A percentile compares a stretch with the other conserved stretches of the same genome.
Evolutionary conservation across 2,797 vertebrate species (phyloP).

Genomic region (Yasuhikotakia modesta): DNA sequence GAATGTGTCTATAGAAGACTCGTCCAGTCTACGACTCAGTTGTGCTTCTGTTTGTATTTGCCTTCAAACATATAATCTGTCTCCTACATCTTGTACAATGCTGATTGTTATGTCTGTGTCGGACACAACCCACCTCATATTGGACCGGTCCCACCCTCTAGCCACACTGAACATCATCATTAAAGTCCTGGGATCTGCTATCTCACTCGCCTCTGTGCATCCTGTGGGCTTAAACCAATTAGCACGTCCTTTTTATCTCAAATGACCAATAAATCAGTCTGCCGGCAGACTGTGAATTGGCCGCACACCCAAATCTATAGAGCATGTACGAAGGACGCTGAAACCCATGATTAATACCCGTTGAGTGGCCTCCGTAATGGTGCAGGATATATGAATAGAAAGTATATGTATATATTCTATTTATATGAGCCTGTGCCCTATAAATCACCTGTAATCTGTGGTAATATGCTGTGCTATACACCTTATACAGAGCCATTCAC

Average conservation of each 20-base stretch:
- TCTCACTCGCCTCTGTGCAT: constrained; percentile 45
- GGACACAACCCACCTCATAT: constrained; percentile 49
- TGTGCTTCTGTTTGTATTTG: not conserved
- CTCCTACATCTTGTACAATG: constrained; percentile 38
- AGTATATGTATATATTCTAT: constrained; percentile 38
- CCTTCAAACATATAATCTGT: constrained; percentile 20
- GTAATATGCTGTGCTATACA: constrained; percentile 26
- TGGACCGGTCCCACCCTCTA: constrained; percentile 22
- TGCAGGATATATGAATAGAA: constrained; percentile 49
- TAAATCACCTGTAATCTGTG: constrained; percentile 30
- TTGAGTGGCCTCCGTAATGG: constrained; percentile 37
- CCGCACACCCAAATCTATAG: constrained; percentile 40
- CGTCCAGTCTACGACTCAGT: not conserved
- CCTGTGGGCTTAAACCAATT: constrained; percentile 58
- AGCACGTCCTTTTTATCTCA: constrained; percentile 61
- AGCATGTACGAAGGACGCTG: constrained; percentile 33
- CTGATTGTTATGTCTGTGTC: constrained; percentile 38
- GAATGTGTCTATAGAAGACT: not conserved
- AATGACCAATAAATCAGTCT: constrained; percentile 62
- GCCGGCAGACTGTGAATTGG: constrained; percentile 45
- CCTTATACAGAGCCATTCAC: constrained; percentile 3
- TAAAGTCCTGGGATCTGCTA: constrained; percentile 55
- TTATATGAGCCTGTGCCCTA: constrained; percentile 30
- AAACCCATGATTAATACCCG: constrained; percentile 51
- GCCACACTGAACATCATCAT: constrained; percentile 55